Evolutionary conservation across 2,888 invertebrate genomes (phyloP), one percentile per base, ranked within the genome.

Genomic region (Eilema depressum): DNA sequence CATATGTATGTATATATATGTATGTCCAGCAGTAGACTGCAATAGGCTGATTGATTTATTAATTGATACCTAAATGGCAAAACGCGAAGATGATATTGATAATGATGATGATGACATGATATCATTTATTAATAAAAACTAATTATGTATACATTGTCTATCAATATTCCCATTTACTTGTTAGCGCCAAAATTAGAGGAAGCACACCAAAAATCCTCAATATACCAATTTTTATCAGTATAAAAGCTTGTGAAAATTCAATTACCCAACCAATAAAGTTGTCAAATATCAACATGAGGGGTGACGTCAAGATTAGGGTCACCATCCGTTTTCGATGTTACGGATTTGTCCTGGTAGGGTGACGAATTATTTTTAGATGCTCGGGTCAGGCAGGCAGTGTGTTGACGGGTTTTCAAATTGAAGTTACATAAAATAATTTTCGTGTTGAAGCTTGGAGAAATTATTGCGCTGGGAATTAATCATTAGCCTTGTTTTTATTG

Each of bases 191-290:
- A 83, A 83, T 83, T 83, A 83, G 83, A 78, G 68, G 67, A 20
- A 64, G 61, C 78, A 73, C 75, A 70, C 73, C 70, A 81, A 79
- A 76, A 81, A 83, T 81, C 77, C 77, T 79, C 86, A 86, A 88
- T 86, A 88, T 85, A 85, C 80, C 81, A 84, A 86, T 87, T 89
- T 89, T 89, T 88, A 86, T 88, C 85, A 85, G 80, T 88, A 89
- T 86, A 88, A 88, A 89, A 87, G 88, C 89, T 87, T 87, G 84
- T 86, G 87, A 87, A 90, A 90, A 90, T 91, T 91, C 89, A 91
- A 91, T 91, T 92, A 92, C 88, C 84, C 88, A 85, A 86, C 89
- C 91, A 91, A 92, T 92, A 90, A 92, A 89, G 85, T 89, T 90
- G 90, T 92, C 91, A 92, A 91, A 91, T 87, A 91, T 91, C 91